Conservation (phyloP, 1,140 invertebrate genomes). For the Vollenhovia emeryi region DNA sequence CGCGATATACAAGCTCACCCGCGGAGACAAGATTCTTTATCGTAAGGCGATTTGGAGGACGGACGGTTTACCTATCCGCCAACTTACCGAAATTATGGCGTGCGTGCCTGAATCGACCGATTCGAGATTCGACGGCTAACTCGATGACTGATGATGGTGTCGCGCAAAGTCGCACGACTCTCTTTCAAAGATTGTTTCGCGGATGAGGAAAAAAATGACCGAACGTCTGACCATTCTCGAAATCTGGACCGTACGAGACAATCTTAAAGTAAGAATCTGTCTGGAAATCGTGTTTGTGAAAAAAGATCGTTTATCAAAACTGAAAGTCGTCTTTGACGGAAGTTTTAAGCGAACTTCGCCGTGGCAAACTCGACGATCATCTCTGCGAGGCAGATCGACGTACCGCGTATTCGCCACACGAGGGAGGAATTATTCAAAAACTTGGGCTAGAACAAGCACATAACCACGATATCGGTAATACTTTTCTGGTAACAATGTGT, state of each 20-base stretch:
- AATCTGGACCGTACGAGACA: neutral
- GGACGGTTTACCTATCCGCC: neutral
- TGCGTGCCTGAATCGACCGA: neutral
- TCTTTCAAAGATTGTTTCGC: neutral
- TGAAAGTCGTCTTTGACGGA: slow-evolving; percentile 2
- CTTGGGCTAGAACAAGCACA: slow-evolving; percentile 6
- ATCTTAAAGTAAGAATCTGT: neutral
- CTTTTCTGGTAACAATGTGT: slow-evolving; percentile 9
- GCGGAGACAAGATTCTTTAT: slow-evolving; percentile 11
- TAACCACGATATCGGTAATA: neutral
- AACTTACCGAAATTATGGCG: slow-evolving; percentile 4
- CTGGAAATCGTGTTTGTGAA: neutral
- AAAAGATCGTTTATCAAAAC: slow-evolving; percentile 34
- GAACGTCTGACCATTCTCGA: neutral
- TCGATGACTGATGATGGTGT: neutral
- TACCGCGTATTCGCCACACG: neutral
- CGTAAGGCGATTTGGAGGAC: slow-evolving; percentile 20
- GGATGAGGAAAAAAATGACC: neutral
- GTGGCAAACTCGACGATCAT: slow-evolving; percentile 24
- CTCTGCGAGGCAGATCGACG: neutral
- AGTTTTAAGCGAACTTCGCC: neutral
- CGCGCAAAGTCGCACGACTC: neutral
- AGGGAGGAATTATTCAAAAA: slow-evolving; percentile 45
- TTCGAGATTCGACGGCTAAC: neutral
- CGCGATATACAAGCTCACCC: slow-evolving; percentile 30